Base-by-base conservation (phyloP, 2,888 invertebrate genomes). In the Emesis russula region DNA sequence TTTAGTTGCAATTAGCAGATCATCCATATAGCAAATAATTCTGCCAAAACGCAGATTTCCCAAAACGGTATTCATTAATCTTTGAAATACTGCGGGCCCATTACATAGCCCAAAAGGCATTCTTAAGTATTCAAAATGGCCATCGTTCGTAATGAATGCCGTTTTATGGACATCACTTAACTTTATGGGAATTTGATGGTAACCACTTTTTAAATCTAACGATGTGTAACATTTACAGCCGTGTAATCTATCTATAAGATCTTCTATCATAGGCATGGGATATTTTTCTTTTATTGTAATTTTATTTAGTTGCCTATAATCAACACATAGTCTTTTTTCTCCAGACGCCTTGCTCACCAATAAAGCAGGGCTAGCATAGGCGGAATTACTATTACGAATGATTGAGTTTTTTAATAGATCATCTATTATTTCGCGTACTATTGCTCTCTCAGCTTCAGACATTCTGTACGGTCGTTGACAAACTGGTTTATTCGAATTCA, bases 101-200 rank as follows among this genome's bases (percentile, higher is more conserved):
- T 95, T 95, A 95, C n/a, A n/a, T n/a, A n/a, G n/a, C n/a, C n/a
- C n/a, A n/a, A n/a, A n/a, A n/a, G n/a, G n/a, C n/a, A n/a, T 93
- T 0, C 92, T 36, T 0, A 83, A 85, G 9, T n/a, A 77, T 31
- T 95, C 91, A 25, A 80, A 95, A 3, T 93, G 94, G 0, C 94
- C 95, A 66, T 95, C 94, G 0, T 93, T 92, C 0, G 94, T 95
- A 0, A 95, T 92, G 58, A 95, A 95, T 2, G 93, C 92, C 7
- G 95, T 95, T 76, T 92, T 91, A 48, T 85, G 81, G 31, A 89
- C 83, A 44, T 70, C 79, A 6, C 77, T 95, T 66, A 93, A 33
- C 95, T 87, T n/a, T n/a, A n/a, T n/a, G n/a, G n/a, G n/a, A n/a
- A n/a, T n/a, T n/a, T n/a, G n/a, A n/a, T n/a, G n/a, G n/a, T n/a